Evolutionary conservation across 2,797 vertebrate species (phyloP), one percentile per base, ranked within the genome.

Genomic region (Hydrophis major): DNA sequence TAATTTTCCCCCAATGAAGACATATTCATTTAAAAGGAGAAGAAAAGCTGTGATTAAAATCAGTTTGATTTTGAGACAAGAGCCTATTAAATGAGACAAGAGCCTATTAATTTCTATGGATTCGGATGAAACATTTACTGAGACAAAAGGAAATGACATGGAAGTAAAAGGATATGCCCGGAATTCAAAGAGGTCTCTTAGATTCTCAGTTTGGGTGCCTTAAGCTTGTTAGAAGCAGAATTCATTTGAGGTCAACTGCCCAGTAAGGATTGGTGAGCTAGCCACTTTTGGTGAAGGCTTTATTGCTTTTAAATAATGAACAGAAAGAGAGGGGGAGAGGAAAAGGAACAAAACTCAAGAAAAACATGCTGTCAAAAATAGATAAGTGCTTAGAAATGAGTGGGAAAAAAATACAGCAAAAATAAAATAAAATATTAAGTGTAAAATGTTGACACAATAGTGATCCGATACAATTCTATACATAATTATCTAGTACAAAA

Each of bases 61-160:
- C 55, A 11, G 57, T 22, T 0, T 0, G 47, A 47, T 47, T 47
- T 47, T 55, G 83, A 69, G 91, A 92, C 89, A 94, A 74, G 86
- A 92, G 87, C 87, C 69, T 87, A 91, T 92, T 94, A 86, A 69
- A 47, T 55, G 83, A 69, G 91, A 92, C 89, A 94, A 74, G 86
- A 92, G 87, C 87, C 69, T 87, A 91, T 92, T 94, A 86, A 69
- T 94, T 91, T 94, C 59, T 53, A 91, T 92, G 92, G 92, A 89
- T 94, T 92, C 28, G 42, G 92, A 86, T 91, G 89, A 66, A 89
- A 92, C 69, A 89, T 86, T 92, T 91, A 66, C 87, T 66, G 74
- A 89, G 60, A 94, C 50, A 89, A 94, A 92, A 50, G 56, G 89
- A 94, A 91, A 94, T 88, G 61, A 89, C 91, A 87, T 89, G 53